Evolutionary conservation across 2,888 invertebrate species (phyloP).

Genomic region (Dasypogon diadema): DNA sequence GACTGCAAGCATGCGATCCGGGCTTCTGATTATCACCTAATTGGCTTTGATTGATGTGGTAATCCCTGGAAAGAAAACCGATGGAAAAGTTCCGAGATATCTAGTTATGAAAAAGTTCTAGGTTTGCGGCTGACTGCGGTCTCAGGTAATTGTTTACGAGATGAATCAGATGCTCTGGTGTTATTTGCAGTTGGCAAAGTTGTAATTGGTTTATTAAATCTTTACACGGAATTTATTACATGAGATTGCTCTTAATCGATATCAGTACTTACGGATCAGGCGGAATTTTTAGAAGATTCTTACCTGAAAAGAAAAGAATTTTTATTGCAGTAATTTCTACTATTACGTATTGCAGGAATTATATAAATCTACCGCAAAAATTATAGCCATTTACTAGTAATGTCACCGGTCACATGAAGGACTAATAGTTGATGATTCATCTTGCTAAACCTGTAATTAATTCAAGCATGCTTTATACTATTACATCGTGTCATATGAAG

Average conservation of each 20-base stretch:
- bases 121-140: neutral
- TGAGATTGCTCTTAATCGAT: neutral
- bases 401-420: no score
- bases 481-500: no score
- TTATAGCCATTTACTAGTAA: no score
- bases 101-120: neutral
- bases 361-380: no score
- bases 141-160: neutral
- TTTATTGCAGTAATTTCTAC: no score
- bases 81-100: neutral
- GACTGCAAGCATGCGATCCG: neutral
- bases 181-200: neutral
- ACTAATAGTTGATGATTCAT: no score
- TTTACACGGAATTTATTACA: neutral
- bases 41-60: slow-evolving; percentile 24
- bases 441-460: no score
- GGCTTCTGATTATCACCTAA: slow-evolving; percentile 27
- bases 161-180: neutral
- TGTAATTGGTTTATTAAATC: neutral
- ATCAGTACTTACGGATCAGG: neutral
- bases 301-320: neutral
- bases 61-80: neutral
- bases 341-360: no score
- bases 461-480: no score
- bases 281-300: neutral